Percentiles rank a stretch among this genome's conserved stretches.
Conservation (phyloP, 2,797 vertebrate genomes). For the Lagodon rhomboides region DNA sequence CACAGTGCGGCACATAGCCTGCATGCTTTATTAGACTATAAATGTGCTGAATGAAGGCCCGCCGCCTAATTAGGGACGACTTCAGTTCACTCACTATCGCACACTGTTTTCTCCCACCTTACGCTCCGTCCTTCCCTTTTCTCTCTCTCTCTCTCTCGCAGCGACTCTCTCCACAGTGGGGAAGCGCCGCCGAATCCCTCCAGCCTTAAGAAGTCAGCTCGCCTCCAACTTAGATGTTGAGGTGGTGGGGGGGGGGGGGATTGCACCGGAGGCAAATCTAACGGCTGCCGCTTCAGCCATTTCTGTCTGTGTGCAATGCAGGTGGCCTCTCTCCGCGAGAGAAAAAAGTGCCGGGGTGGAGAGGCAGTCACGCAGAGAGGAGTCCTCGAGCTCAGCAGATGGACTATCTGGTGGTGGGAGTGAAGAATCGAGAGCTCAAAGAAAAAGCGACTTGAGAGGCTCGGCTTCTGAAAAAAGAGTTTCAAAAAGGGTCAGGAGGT, state of each 20-base stretch:
- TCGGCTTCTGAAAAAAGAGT: slow-evolving; percentile 55
- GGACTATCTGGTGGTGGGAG: slow-evolving; percentile 63
- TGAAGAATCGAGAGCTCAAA: slow-evolving; percentile 55
- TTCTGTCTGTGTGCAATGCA: slow-evolving; percentile 64
- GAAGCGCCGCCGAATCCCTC: slow-evolving; percentile 56
- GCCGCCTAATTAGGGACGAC: slow-evolving; percentile 77
- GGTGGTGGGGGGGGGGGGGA: no score
- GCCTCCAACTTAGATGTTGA: slow-evolving; percentile 65
- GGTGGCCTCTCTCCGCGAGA: slow-evolving; percentile 65
- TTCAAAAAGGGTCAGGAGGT: slow-evolving; percentile 66
- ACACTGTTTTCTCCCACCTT: slow-evolving; percentile 52
- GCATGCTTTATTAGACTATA: slow-evolving; percentile 78
- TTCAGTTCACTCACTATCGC: slow-evolving; percentile 60
- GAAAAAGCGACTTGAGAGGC: slow-evolving; percentile 62
- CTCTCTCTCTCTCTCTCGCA: slow-evolving; percentile 37
- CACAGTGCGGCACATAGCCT: slow-evolving; percentile 64
- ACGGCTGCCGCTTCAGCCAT: slow-evolving; percentile 69
- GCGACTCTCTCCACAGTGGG: slow-evolving; percentile 52
- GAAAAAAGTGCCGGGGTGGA: slow-evolving; percentile 13
- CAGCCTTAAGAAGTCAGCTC: slow-evolving; percentile 71
- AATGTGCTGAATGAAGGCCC: slow-evolving; percentile 76
- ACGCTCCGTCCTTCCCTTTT: slow-evolving; percentile 11
- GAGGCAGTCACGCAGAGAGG: slow-evolving; percentile 64
- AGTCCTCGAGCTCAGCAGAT: slow-evolving; percentile 73
- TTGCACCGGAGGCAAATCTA: slow-evolving; percentile 73